Evolutionary conservation across 2,113 vertebrate genomes (phyloP).

Genomic region (Poeciliopsis turrubarensis): DNA sequence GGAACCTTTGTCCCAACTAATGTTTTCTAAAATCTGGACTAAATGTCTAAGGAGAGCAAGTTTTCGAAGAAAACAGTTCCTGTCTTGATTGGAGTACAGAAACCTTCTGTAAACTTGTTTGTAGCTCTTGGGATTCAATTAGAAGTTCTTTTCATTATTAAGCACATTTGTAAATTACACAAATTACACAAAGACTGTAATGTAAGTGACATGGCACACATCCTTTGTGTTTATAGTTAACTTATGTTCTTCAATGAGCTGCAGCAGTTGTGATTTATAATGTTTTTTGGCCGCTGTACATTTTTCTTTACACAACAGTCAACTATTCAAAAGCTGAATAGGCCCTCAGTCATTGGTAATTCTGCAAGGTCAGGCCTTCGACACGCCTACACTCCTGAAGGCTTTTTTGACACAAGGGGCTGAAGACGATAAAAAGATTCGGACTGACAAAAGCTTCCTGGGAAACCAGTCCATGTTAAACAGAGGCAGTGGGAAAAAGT

Average conservation of each 20-base stretch:
- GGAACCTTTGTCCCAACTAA: neutral
- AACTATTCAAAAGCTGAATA: constrained; percentile 57
- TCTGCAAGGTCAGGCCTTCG: constrained; percentile 71
- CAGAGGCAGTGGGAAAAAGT: constrained; percentile 28
- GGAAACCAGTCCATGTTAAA: constrained; percentile 47
- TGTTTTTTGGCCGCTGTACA: constrained; percentile 37
- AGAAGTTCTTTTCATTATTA: too few species aligned
- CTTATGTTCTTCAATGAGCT: constrained; percentile 1
- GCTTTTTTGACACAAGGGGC: constrained; percentile 59
- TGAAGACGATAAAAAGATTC: constrained; percentile 37
- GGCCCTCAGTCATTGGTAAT: constrained; percentile 64
- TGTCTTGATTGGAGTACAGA: too few species aligned
- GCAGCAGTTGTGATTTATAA: constrained; percentile 54
- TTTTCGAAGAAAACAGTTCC: too few species aligned
- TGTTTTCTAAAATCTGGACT: too few species aligned
- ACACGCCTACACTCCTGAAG: constrained; percentile 68
- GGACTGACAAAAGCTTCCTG: constrained; percentile 49
- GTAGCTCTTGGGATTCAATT: too few species aligned
- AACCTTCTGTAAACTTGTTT: too few species aligned
- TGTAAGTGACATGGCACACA: neutral
- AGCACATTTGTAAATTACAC: too few species aligned
- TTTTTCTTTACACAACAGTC: constrained; percentile 51
- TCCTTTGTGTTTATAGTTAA: too few species aligned
- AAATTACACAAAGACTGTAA: neutral
- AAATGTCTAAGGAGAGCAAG: too few species aligned